These are phyloP conservation scores for Halcyon badia DNA, from an alignment of 2,797 vertebrate species.

Conservation along the genomic window DNA sequence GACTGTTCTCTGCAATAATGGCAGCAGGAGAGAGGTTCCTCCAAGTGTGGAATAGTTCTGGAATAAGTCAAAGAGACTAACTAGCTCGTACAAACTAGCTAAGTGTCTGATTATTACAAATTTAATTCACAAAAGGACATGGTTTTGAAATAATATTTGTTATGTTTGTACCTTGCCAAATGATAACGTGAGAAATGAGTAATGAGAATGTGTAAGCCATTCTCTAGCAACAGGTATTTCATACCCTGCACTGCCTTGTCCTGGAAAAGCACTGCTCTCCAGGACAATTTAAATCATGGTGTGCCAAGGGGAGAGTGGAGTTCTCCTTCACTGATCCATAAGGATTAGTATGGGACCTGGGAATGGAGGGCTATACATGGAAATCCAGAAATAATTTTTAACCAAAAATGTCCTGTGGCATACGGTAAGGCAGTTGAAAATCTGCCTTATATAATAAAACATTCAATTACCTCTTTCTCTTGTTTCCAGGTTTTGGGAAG, in stretches of 20 bases:
- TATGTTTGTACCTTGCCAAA: neutral
- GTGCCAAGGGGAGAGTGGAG: neutral
- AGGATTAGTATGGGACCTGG: neutral
- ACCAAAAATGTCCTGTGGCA: neutral
- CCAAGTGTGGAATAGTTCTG: neutral
- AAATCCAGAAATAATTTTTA: neutral
- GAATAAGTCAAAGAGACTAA: neutral
- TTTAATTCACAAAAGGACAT: neutral
- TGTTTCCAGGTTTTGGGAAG: neutral
- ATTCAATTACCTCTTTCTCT: neutral
- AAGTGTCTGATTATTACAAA: neutral
- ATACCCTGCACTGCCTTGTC: neutral
- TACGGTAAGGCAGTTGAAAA: neutral
- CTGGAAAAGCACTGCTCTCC: neutral
- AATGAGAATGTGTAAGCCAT: neutral
- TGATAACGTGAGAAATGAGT: neutral
- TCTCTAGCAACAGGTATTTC: neutral
- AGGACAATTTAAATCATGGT: neutral
- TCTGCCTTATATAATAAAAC: neutral
- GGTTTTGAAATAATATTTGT: too few relatives aligned
- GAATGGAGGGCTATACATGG: accelerated
- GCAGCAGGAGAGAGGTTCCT: neutral
- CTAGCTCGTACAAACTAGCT: neutral
- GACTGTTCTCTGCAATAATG: neutral
- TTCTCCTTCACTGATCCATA: neutral